Evolutionary conservation across 35 echinoderm and acorn worm species (phyloP).

Genomic region (Ophiothrix spiculata): DNA sequence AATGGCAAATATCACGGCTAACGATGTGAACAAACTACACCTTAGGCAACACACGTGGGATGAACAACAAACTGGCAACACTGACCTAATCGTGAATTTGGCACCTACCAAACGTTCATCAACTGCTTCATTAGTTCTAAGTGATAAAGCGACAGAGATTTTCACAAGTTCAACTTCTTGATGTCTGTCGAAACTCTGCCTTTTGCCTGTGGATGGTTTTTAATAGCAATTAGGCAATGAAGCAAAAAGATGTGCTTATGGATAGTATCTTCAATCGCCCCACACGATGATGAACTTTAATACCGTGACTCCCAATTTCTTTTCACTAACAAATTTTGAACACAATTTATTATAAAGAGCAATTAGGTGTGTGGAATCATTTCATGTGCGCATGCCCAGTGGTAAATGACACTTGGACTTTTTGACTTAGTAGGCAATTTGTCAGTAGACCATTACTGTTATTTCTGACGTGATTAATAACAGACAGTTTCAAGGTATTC

Average conservation of each 20-base stretch:
- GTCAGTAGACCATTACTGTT: background rate
- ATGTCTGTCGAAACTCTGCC: background rate
- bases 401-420: background rate
- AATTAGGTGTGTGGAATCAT: background rate
- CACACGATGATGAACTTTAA: background rate
- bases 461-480: background rate
- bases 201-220: background rate
- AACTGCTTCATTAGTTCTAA: background rate
- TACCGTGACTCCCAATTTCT: background rate
- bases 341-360: background rate
- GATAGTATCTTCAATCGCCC: background rate
- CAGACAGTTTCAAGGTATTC: background rate
- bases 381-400: background rate
- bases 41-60: slow-evolving; percentile 8
- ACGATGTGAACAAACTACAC: background rate
- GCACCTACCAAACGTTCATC: background rate
- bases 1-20: background rate
- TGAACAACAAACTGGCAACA: background rate
- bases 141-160: slow-evolving; percentile 1
- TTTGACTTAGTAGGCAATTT: background rate
- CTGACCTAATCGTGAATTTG: background rate
- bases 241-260: background rate
- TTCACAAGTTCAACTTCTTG: background rate
- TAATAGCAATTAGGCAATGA: slow-evolving; percentile 13
- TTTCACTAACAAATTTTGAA: background rate